Evolutionary conservation across 2,797 vertebrate species (phyloP), one percentile per base, ranked within the genome.

Genomic region (Periophthalmus magnuspinnatus): DNA sequence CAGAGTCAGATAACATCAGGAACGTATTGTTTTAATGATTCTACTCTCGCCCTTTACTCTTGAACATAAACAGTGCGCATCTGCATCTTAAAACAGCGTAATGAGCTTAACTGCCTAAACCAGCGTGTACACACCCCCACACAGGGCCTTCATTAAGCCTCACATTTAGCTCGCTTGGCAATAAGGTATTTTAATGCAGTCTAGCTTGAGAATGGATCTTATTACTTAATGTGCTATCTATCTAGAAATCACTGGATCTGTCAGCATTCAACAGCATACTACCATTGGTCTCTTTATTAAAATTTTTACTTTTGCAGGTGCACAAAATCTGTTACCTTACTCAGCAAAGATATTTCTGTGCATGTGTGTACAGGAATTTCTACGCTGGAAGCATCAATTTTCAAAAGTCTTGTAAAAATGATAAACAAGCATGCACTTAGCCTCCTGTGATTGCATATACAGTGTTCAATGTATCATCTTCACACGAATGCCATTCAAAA

Each of bases 201-300:
- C 75, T 78, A 67, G 57, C 67, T 36, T 47, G 75, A 76, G 85
- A 88, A 78, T 82, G 74, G 78, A 71, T 66, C 74, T 70, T 65
- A 33, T 71, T 61, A 77, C 68, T 84, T 58, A 69, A 55, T 81
- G 80, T 77, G 81, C 81, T 90, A 90, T 90, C 86, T 79, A 75
- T 82, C 57, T 73, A 73, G 61, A 76, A 81, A 90, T 92, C 88
- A 81, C 78, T 65, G 69, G 74, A 72, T 88, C 84, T 88, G 80
- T 90, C 90, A 88, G 78, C 85, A 84, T 81, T 79, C 81, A 75
- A 83, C 82, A 81, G 79, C 79, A 85, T 75, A 83, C 78, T 64
- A 85, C 78, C 80, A 66, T 70, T 72, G 79, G 56, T 83, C 80
- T 81, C 77, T 79, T 87, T 89, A 90, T 89, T 89, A 89, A 45